Percentiles rank a stretch among this genome's conserved stretches.
phyloP scores from a whole-genome alignment of 1,140 invertebrate genomes.

The Drosophila sp. region DNA sequence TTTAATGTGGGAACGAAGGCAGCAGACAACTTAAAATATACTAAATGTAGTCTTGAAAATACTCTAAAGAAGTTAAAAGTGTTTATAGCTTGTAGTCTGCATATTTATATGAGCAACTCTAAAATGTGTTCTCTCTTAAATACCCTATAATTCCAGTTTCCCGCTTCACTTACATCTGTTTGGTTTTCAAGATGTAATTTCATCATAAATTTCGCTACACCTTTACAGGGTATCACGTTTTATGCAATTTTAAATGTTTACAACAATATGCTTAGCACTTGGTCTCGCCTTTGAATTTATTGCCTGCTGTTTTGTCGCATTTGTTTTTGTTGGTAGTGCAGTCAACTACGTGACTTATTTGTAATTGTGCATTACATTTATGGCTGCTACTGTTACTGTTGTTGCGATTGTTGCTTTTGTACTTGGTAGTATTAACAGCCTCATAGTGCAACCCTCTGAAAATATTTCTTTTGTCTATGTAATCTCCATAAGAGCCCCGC shows the following conservation, averaged over 20 bases:
- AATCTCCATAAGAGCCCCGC: constrained; percentile 67
- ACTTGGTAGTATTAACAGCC: constrained; percentile 18
- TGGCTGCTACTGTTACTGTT: constrained; percentile 4
- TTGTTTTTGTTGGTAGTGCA: constrained; percentile 30
- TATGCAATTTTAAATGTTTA: constrained; percentile 22
- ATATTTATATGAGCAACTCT: too few relatives aligned
- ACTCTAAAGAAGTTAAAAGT: background rate
- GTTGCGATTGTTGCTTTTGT: background rate
- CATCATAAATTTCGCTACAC: background rate
- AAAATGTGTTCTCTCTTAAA: too few relatives aligned
- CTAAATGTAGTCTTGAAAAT: background rate
- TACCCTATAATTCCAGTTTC: too few relatives aligned
- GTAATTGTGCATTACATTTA: constrained; percentile 51
- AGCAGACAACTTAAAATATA: too few relatives aligned
- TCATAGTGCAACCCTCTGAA: constrained; percentile 1
- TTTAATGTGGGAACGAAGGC: too few relatives aligned
- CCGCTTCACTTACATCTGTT: background rate
- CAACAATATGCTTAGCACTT: constrained; percentile 26
- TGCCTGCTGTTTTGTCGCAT: constrained; percentile 37
- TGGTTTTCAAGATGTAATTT: too few relatives aligned
- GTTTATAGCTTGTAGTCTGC: too few relatives aligned
- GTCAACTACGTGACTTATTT: constrained; percentile 71
- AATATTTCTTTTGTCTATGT: constrained; percentile 48
- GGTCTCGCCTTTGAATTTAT: constrained; percentile 19
- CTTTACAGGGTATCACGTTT: constrained; percentile 14